Conservation (phyloP, 2,113 vertebrate genomes). For the Phaetusa simplex region DNA sequence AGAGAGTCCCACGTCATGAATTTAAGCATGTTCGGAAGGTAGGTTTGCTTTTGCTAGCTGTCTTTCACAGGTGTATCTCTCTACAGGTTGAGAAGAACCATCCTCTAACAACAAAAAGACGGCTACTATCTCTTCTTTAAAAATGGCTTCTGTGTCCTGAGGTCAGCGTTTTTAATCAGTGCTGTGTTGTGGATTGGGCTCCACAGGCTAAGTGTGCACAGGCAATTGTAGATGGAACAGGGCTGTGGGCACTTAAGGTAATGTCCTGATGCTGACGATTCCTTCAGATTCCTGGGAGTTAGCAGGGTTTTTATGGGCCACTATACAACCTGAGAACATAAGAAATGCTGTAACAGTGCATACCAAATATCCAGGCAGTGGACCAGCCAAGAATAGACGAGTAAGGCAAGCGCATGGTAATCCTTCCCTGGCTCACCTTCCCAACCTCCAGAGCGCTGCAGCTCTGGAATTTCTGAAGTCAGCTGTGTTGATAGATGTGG, state of each 20-base stretch:
- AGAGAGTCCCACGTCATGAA: fast-evolving
- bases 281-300: neutral
- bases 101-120: neutral
- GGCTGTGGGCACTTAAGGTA: neutral
- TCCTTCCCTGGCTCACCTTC: neutral
- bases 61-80: neutral
- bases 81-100: neutral
- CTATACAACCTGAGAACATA: neutral
- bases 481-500: neutral
- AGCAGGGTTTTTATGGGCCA: neutral
- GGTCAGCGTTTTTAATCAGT: neutral
- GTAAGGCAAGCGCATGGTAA: fast-evolving
- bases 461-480: constrained; percentile 1
- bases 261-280: neutral
- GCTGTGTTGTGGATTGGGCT: neutral
- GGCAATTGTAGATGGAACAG: neutral
- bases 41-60: neutral
- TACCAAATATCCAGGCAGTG: neutral
- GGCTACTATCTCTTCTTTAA: neutral
- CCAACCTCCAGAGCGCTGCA: neutral
- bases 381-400: neutral
- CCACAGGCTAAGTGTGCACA: neutral
- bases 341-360: neutral
- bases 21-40: neutral
- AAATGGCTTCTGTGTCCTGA: neutral